Percentiles rank a stretch among this genome's conserved stretches.
Conservation (phyloP, 2,113 vertebrate species). For the Corythornis vintsioides region DNA sequence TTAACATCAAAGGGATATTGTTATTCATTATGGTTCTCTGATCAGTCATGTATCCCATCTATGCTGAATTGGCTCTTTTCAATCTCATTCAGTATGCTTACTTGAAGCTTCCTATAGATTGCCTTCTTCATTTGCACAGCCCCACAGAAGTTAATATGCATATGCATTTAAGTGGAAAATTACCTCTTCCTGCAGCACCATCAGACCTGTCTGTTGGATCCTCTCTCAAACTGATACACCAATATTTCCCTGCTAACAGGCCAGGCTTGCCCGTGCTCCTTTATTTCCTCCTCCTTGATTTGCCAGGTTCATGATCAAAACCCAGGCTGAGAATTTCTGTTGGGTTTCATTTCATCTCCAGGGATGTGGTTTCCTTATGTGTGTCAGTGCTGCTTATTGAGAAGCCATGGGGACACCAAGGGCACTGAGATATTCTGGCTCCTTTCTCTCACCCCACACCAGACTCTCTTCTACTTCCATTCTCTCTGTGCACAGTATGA, state of each 20-base stretch:
- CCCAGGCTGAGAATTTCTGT: neutral
- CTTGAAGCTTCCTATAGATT: constrained; percentile 16
- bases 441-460: neutral
- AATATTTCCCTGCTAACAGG: neutral
- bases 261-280: neutral
- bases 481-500: neutral
- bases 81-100: constrained; percentile 21
- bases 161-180: constrained; percentile 67
- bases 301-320: neutral
- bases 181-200: constrained; percentile 42
- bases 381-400: neutral
- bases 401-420: neutral
- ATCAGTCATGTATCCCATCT: constrained; percentile 24
- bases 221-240: neutral
- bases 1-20: constrained; percentile 67
- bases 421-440: accelerated
- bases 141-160: constrained; percentile 45
- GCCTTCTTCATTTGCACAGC: constrained; percentile 19
- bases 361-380: neutral
- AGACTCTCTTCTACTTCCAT: neutral
- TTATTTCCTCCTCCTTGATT: neutral
- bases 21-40: constrained; percentile 60
- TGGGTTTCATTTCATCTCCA: neutral
- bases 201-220: constrained; percentile 40
- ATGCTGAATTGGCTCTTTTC: constrained; percentile 64